Conservation (phyloP, 2,113 vertebrate species). For the Podarcis raffonei region DNA sequence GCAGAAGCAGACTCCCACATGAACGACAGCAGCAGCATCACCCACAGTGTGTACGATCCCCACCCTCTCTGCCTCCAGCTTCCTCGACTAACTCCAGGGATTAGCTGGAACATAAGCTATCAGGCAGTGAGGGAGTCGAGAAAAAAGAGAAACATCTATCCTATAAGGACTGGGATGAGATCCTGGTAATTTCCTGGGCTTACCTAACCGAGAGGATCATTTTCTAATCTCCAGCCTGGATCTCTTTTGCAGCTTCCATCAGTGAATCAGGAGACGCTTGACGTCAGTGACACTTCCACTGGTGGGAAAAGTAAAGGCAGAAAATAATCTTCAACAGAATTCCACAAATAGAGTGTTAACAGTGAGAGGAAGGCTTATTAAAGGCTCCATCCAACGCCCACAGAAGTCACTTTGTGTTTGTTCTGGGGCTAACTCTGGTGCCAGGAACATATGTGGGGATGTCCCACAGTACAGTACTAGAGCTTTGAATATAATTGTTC, state of each 20-base stretch:
- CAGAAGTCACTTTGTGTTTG: not conserved
- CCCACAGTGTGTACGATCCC: too few species aligned
- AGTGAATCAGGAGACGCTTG: conserved; percentile 26
- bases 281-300: not conserved
- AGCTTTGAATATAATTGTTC: too few species aligned
- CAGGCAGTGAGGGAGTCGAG: not conserved
- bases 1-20: not conserved
- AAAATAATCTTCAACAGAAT: conserved; percentile 54
- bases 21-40: not conserved
- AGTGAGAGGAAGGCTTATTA: conserved; percentile 17
- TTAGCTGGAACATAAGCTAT: not conserved
- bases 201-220: conserved; percentile 20
- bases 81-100: not conserved
- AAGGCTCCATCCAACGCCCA: conserved; percentile 1
- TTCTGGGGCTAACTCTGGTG: too few species aligned
- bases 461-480: too few species aligned
- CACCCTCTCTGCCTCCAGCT: not conserved
- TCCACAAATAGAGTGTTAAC: conserved; percentile 15
- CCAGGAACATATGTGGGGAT: too few species aligned
- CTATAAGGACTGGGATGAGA: conserved; percentile 33
- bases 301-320: conserved; percentile 28
- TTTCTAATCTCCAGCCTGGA: conserved; percentile 25
- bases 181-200: not conserved
- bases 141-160: conserved; percentile 32
- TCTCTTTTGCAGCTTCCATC: conserved; percentile 38